Evolutionary conservation across 2,888 invertebrate genomes (phyloP).

Genomic region (Chaitophorus viminalis): DNA sequence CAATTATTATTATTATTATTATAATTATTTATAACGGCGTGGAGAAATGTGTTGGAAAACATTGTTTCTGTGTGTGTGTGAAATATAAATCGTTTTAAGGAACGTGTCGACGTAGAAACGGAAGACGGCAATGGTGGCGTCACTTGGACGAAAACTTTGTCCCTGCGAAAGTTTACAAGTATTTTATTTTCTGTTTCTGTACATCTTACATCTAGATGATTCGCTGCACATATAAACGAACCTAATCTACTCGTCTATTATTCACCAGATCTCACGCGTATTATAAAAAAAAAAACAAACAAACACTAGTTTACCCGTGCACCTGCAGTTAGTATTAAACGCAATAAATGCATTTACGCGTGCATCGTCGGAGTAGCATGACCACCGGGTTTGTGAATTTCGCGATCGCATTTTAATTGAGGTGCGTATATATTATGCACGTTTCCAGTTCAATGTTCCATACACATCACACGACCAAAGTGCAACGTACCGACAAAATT

Average conservation of each 20-base stretch:
- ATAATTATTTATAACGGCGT: no score
- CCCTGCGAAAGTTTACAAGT: no score
- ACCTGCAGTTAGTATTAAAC: not conserved
- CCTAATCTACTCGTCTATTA: not conserved
- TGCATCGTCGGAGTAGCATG: not conserved
- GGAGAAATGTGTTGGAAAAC: no score
- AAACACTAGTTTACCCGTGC: no score
- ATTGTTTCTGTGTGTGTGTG: no score
- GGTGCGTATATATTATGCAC: not conserved
- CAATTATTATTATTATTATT: no score
- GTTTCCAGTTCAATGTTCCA: not conserved
- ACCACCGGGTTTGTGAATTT: not conserved
- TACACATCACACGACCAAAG: not conserved
- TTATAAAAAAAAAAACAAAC: not conserved
- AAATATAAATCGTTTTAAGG: no score
- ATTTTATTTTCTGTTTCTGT: no score
- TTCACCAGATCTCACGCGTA: slow-evolving; percentile 19
- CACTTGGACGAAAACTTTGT: no score
- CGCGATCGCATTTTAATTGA: not conserved
- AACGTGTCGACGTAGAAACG: no score
- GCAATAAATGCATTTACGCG: not conserved
- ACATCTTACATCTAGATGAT: not conserved
- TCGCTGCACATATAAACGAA: not conserved
- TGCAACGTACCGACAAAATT: not conserved
- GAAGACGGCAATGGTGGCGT: no score